phyloP scores from a whole-genome alignment of 2,113 vertebrate genomes.

The Lagenorhynchus albirostris region DNA sequence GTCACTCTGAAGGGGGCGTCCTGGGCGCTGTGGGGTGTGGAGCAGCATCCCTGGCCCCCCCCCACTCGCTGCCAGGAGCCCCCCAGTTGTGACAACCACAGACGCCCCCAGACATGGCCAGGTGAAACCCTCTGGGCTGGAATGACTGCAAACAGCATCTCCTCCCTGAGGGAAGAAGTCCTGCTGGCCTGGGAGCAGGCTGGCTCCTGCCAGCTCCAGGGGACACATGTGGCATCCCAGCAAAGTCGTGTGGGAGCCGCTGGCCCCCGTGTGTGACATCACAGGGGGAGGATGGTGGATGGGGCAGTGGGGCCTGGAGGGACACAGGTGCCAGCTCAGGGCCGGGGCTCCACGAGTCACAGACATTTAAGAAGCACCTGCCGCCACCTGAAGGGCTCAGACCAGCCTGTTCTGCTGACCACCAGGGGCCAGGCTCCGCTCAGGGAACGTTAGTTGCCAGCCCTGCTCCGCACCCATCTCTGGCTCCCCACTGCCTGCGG shows the following conservation, averaged over 20 bases:
- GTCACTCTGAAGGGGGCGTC: accelerated
- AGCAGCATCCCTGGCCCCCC: background rate
- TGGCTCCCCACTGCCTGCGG: background rate
- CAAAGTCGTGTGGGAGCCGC: background rate
- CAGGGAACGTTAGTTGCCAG: accelerated
- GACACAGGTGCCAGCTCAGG: background rate
- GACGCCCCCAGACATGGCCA: background rate
- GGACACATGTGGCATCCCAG: background rate
- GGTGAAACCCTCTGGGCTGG: background rate
- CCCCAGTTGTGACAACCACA: background rate
- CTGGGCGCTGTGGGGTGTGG: background rate
- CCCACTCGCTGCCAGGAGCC: background rate
- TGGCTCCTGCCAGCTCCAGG: background rate
- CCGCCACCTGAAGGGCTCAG: background rate
- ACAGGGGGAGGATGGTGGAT: background rate
- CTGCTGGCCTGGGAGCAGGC: background rate
- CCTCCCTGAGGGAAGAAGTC: background rate
- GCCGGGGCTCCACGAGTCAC: accelerated
- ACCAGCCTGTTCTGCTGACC: background rate
- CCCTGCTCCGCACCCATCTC: background rate
- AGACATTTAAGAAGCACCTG: background rate
- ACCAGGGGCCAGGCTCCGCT: background rate
- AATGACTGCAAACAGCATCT: background rate
- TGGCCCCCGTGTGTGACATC: no score
- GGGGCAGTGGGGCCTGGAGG: background rate